Conservation (phyloP, 2,888 invertebrate species). For the Scaptomyza polygonia region DNA sequence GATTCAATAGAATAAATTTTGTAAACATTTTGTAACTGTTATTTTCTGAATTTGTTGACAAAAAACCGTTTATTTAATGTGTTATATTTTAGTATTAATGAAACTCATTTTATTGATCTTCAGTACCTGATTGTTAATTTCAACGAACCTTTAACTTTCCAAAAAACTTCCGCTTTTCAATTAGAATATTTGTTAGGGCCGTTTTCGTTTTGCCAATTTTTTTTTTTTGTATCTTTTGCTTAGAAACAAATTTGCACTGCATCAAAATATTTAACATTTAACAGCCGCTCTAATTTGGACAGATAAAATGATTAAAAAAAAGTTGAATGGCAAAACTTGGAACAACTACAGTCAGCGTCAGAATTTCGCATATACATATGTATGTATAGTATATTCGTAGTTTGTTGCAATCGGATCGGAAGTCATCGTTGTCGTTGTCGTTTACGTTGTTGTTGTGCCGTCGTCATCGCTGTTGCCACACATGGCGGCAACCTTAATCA, state of each 20-base stretch:
- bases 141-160: too few species aligned
- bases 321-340: background rate
- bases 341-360: constrained; percentile 15
- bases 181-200: too few species aligned
- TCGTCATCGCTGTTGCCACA: constrained; percentile 53
- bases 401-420: constrained; percentile 21
- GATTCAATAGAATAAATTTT: too few species aligned
- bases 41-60: too few species aligned
- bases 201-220: too few species aligned
- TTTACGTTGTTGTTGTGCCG: constrained; percentile 7
- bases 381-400: constrained; percentile 2
- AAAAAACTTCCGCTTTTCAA: too few species aligned
- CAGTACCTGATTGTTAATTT: too few species aligned
- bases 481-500: constrained; percentile 76
- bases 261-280: background rate
- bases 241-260: background rate
- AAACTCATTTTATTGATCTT: too few species aligned
- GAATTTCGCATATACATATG: constrained; percentile 35
- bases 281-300: background rate
- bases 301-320: background rate
- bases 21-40: too few species aligned
- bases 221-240: too few species aligned
- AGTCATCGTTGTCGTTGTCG: constrained; percentile 7
- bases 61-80: too few species aligned
- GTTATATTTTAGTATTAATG: too few species aligned